These are phyloP conservation scores for Hylyphantes graminicola DNA, from an alignment of 1,140 invertebrate genomes.

Conservation along the genomic window DNA sequence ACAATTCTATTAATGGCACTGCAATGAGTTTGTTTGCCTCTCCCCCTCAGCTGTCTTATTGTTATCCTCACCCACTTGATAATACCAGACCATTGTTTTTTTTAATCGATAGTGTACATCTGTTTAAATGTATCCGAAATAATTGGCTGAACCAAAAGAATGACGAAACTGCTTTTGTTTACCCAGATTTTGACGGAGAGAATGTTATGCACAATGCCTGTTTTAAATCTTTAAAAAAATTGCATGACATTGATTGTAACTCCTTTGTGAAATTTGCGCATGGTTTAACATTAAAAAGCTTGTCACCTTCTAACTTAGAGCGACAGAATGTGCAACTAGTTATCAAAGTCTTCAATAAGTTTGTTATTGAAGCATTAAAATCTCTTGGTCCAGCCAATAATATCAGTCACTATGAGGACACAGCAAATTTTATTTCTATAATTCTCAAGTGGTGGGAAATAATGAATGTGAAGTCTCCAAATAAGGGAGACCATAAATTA, in stretches of 20 bases:
- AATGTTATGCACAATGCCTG: not conserved
- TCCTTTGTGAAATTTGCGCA: conserved; percentile 8
- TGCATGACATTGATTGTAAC: too few species aligned
- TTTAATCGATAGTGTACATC: conserved; percentile 36
- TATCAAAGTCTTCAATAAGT: conserved; percentile 15
- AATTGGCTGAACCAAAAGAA: conserved; percentile 47
- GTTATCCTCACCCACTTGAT: conserved; percentile 32
- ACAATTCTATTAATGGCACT: conserved; percentile 62
- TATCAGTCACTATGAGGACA: not conserved
- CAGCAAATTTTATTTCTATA: not conserved
- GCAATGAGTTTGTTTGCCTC: conserved; percentile 50
- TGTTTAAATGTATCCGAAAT: conserved; percentile 41
- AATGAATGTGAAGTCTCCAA: conserved; percentile 8
- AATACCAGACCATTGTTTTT: conserved; percentile 15
- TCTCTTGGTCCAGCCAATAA: not conserved
- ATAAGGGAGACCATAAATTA: not conserved
- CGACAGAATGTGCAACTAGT: conserved; percentile 15
- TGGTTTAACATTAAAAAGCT: conserved; percentile 6
- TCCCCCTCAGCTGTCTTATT: not conserved
- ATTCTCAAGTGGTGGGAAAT: conserved; percentile 10
- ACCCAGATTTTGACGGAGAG: not conserved
- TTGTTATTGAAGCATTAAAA: not conserved
- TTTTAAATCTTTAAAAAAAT: conserved; percentile 4
- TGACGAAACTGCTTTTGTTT: conserved; percentile 5
- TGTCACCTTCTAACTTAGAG: conserved; percentile 13